Percentiles rank a stretch among this genome's conserved stretches.
These are phyloP conservation scores for Nyctalus aviator DNA, from an alignment of 2,797 vertebrate species.

Conservation along the genomic window DNA sequence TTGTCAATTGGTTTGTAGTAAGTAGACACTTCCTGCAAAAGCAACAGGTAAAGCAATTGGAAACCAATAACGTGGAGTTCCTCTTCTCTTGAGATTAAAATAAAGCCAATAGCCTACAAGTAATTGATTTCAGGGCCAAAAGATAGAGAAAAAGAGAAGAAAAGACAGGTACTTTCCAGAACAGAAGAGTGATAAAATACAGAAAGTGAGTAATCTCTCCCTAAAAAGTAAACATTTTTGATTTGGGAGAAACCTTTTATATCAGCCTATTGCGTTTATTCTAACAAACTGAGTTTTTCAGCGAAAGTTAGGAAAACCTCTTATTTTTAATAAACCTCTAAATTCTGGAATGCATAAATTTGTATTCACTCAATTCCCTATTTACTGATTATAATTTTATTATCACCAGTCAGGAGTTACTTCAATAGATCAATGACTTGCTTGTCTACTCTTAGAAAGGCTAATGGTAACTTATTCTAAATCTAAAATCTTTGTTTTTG, in stretches of 20 bases:
- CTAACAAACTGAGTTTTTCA: slow-evolving; percentile 12
- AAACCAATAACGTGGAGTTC: background rate
- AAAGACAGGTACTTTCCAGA: background rate
- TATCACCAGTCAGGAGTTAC: background rate
- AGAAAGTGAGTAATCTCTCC: background rate
- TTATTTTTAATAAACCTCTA: slow-evolving; percentile 45
- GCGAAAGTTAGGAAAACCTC: background rate
- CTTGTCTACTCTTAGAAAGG: background rate
- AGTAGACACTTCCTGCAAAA: slow-evolving; percentile 2
- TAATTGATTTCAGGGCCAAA: slow-evolving; percentile 20
- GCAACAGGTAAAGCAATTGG: background rate
- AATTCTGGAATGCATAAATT: background rate
- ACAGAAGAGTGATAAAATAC: slow-evolving; percentile 20
- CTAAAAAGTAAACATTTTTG: slow-evolving; percentile 34
- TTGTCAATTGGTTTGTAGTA: background rate
- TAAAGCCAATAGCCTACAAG: background rate
- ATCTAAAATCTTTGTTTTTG: slow-evolving; percentile 1
- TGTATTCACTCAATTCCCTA: slow-evolving; percentile 1
- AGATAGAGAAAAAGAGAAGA: background rate
- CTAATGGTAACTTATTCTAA: slow-evolving; percentile 20
- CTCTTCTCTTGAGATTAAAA: background rate
- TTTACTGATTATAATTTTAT: background rate
- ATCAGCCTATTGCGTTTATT: background rate
- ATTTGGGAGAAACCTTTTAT: slow-evolving; percentile 27
- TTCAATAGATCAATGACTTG: slow-evolving; percentile 11